Percentiles rank a stretch among this genome's conserved stretches.
These are phyloP conservation scores for Orchesella cincta DNA, from an alignment of 1,140 invertebrate genomes.

Conservation along the genomic window DNA sequence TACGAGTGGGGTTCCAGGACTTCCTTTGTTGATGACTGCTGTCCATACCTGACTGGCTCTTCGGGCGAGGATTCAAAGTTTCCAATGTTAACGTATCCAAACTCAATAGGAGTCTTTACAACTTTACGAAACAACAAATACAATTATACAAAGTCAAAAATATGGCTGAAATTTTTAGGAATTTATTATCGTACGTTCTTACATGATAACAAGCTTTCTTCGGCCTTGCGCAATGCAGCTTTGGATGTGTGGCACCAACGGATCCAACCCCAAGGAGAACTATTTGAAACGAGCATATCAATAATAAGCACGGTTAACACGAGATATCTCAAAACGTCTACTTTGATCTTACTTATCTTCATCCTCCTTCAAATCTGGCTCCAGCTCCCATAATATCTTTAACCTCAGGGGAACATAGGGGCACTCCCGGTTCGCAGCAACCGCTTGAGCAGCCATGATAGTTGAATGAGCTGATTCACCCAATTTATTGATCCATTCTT, in stretches of 20 bases:
- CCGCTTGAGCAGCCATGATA: too few relatives aligned
- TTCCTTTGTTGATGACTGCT: neutral
- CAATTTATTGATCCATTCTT: too few relatives aligned
- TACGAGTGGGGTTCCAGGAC: slow-evolving; percentile 61
- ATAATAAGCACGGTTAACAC: neutral
- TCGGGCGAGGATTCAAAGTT: slow-evolving; percentile 48
- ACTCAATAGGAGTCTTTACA: slow-evolving; percentile 72
- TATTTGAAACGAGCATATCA: neutral
- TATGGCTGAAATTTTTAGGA: too few relatives aligned
- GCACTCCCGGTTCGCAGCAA: neutral
- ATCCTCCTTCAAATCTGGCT: neutral
- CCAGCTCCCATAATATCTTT: slow-evolving; percentile 1
- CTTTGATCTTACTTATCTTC: slow-evolving; percentile 18
- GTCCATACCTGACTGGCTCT: slow-evolving; percentile 6
- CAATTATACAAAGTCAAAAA: too few relatives aligned
- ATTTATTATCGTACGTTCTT: too few relatives aligned
- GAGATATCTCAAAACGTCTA: neutral
- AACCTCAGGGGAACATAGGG: too few relatives aligned
- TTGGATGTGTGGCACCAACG: slow-evolving; percentile 19
- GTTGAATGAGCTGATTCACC: too few relatives aligned
- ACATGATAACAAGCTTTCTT: slow-evolving; percentile 25
- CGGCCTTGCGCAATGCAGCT: neutral
- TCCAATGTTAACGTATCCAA: slow-evolving; percentile 81
- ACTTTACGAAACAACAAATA: slow-evolving; percentile 53
- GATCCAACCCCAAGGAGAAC: slow-evolving; percentile 25